Base-by-base conservation (phyloP, 2,888 invertebrate genomes). In the Tetrapedia diversipes region DNA sequence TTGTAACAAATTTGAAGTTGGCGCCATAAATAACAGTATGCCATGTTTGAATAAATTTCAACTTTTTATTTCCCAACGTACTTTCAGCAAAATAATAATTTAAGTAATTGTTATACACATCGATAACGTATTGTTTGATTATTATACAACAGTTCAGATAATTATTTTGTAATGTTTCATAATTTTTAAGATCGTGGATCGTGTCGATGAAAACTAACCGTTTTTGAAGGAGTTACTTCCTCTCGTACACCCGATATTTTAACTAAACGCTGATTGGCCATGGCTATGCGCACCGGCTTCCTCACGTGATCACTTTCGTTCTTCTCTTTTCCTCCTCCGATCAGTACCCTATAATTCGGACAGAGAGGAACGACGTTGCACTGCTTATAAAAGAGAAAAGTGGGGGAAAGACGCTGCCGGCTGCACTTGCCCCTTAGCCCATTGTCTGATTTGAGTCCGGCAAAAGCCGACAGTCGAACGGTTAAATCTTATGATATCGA, bases 381-480 rank as follows among this genome's bases (percentile, higher is more conserved):
- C 32, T 39, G 65, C 51, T 63, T 53, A 27, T 10, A 14, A 41
- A 27, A 8, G 8, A 11, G 16, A 49, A n/a, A 14, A 57, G 57
- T 34, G 68, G 68, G 76, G 45, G 56, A 77, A 67, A 80, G 84
- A 82, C 79, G 87, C 84, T 86, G 87, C 84, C 88, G 86, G 86
- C 84, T 89, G 88, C 88, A 88, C 86, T 90, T 88, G 89, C 84
- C 85, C 83, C 86, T 83, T 80, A 80, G 84, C 86, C 86, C 88
- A 89, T 90, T 90, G 90, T 88, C 85, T 81, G 79, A 74, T 73
- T 74, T 73, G 74, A 77, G 65, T 79, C 79, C 79, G 81, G 81
- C 65, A 67, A 77, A 82, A 63, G 75, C 45, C 53, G 76, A 81
- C 54, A 43, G 74, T 59, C 32, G 60, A 51, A 56, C 66, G 43